These are phyloP conservation scores for Cenopis cana DNA, from an alignment of 2,888 invertebrate species.

Conservation along the genomic window DNA sequence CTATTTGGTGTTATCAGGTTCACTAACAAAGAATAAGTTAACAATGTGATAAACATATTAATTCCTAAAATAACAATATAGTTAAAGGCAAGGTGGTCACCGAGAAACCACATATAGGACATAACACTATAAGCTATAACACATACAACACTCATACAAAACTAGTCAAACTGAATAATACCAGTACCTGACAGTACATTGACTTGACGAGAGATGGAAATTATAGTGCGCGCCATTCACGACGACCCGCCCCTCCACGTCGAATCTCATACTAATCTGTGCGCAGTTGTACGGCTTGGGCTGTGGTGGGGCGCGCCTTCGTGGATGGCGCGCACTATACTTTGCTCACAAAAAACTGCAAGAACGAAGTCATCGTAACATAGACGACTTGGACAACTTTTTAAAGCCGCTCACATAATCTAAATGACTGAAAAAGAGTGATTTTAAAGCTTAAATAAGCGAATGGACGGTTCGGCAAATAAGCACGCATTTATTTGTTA, in stretches of 20 bases:
- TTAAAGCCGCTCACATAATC: not conserved
- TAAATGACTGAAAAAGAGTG: not conserved
- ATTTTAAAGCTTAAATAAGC: not conserved
- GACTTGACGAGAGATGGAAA: not conserved
- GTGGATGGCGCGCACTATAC: no score
- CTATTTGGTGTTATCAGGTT: constrained; percentile 30
- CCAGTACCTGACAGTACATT: no score
- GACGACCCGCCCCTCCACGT: no score
- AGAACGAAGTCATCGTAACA: no score
- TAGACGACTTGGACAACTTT: not conserved
- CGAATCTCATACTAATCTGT: no score
- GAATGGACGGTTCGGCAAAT: not conserved
- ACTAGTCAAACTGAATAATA: no score
- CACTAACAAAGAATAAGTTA: constrained; percentile 6
- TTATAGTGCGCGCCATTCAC: no score
- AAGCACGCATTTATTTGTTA: no score
- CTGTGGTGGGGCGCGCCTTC: no score
- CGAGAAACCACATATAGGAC: not conserved
- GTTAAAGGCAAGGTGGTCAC: not conserved
- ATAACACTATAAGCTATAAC: not conserved
- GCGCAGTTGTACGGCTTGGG: no score
- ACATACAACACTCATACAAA: not conserved
- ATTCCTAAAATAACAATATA: constrained; percentile 5
- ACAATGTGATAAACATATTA: constrained; percentile 19
- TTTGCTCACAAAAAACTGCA: not conserved